Base-by-base conservation (phyloP, 1,140 invertebrate species). In the Euglossa dilemma region DNA sequence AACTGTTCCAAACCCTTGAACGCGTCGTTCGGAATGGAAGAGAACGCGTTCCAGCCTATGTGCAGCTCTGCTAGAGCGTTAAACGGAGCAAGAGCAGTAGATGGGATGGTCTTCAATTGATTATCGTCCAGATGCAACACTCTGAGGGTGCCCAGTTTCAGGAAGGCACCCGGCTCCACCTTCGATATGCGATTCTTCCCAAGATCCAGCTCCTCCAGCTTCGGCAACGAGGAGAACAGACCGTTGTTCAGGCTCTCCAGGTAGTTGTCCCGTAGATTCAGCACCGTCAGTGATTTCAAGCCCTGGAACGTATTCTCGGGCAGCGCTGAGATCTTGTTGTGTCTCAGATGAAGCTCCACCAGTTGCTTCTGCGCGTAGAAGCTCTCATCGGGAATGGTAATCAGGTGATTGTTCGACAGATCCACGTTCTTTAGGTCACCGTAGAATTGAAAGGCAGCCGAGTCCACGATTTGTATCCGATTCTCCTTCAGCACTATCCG, bases 71-170 rank as follows among this genome's bases (percentile, higher is more conserved):
- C 97, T 50, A 98, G 93, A 80, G 96, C 96, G 56, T 96, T 96
- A 80, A 98, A 92, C 0, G 96, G 95, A 20, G 95, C 95, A 83
- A 98, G 96, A 0, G 97, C 96, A 16, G 95, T 90, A 3, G 96
- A 97, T 12, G 97, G 97, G 7, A 98, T 96, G 0, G 95, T 94
- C 83, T 95, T 96, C 56, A 98, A 93, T 72, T 97, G 96, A 93
- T 99, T 99, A 90, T 98, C 97, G 87, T 98, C 97, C 63, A 99
- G 94, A 90, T 97, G 97, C 0, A 99, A 94, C 0, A 97, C 96
- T 71, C 97, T 94, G 50, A 99, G 95, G 4, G 96, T 96, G 0
- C 95, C 94, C 25, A 99, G 92, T 3, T 97, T 97, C 67, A 96
- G 95, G 89, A 99, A 98, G 5, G 98, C 97, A 77, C 95, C 95